These are phyloP conservation scores for Thera britannica DNA, from an alignment of 2,888 invertebrate species.

Conservation along the genomic window DNA sequence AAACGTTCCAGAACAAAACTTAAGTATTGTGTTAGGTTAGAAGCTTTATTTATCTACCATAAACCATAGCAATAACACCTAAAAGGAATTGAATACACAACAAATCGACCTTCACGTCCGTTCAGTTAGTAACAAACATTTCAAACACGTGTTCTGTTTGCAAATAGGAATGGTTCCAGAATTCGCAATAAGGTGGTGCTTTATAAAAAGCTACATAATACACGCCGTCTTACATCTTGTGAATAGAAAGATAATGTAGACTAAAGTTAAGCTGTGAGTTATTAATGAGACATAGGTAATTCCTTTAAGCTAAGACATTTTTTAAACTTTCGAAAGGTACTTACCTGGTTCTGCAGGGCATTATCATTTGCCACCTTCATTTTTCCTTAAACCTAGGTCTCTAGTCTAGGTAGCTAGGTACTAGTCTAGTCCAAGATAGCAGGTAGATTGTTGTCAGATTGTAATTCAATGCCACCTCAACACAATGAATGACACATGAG, in stretches of 20 bases:
- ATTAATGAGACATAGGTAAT: too few species aligned
- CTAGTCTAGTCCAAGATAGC: too few species aligned
- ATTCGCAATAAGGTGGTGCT: conserved; percentile 28
- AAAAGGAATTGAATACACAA: conserved; percentile 2
- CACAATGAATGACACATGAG: conserved; percentile 46
- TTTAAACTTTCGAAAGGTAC: too few species aligned
- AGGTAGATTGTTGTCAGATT: conserved; percentile 38
- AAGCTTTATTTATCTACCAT: not conserved
- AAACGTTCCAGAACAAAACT: too few species aligned
- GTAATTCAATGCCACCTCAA: conserved; percentile 47
- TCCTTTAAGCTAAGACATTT: too few species aligned
- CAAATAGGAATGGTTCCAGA: conserved; percentile 22
- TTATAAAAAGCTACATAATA: conserved; percentile 20
- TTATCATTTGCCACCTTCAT: too few species aligned
- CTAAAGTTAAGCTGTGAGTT: too few species aligned
- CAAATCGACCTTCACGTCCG: conserved; percentile 22
- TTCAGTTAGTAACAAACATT: conserved; percentile 27
- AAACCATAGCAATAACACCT: conserved; percentile 6
- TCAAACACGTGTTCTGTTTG: conserved; percentile 28
- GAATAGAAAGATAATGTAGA: conserved; percentile 15
- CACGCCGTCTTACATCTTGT: not conserved
- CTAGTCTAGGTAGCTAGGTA: too few species aligned
- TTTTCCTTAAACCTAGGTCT: too few species aligned
- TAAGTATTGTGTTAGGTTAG: too few species aligned
- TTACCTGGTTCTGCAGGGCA: too few species aligned